Base-by-base conservation (phyloP, 2,888 invertebrate genomes). In the Ypsolopha sequella region DNA sequence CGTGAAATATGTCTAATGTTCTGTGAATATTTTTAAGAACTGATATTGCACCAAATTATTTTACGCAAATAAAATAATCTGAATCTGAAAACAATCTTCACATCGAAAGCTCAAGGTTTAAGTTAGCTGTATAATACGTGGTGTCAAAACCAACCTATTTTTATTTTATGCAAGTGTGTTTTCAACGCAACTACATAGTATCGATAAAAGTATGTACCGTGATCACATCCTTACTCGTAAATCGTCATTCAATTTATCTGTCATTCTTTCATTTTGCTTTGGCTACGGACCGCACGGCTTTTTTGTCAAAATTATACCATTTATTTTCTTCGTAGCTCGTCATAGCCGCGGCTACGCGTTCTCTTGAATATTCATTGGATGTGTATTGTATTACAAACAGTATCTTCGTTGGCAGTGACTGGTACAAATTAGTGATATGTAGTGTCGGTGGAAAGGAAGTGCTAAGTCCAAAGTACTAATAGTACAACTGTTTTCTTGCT, bases 391-490 rank as follows among this genome's bases (percentile, higher is more conserved):
- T 24, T 33, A 33, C 35, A 3, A 34, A 10, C 35, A 33, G 33
- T 34, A 11, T 35, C 34, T 33, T 24, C 46, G 11, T 45, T 10
- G 24, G 24, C 24, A 24, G 43, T 14, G 43, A 43, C 24, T 43
- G 43, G 46, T 11, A 24, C 46, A 35, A 46, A 35, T n/a, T 33
- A 35, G 46, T 46, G 7, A 9, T n/a, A 43, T 43, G 14, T 14
- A 14, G n/a, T 13, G 14, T 13, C 13, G 13, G 43, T 13, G 6
- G 13, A 14, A 9, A 13, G 13, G 13, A 9, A 13, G 34, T 7
- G 7, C 34, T 52, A 64, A 63, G 82, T 82, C 76, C 82, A 84
- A 84, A 84, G 84, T 82, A 66, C 75, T 24, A 67, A 66, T 14
- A 10, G 60, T 56, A 63, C 66, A 58, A 59, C 60, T 62, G 60